Evolutionary conservation across 2,797 vertebrate genomes (phyloP), one percentile per base, ranked within the genome.

Genomic region (Iguana delicatissima): DNA sequence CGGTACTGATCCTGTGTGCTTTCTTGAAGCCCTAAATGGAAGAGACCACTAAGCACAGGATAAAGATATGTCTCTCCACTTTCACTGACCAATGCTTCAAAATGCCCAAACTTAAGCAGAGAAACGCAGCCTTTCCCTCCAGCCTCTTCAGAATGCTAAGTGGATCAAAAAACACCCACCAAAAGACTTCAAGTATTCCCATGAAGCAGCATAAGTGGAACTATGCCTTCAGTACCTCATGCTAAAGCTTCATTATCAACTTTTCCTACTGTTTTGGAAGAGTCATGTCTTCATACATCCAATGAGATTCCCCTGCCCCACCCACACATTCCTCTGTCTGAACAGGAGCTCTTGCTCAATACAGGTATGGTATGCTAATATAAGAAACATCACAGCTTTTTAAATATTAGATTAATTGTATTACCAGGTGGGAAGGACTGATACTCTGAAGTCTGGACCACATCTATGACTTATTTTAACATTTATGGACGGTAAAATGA

Each of bases 221-320:
- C 14, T 26, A 57, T 84, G 18, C 22, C 74, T 89, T 89, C 64
- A 74, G 80, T 73, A 57, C 12, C 16, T 85, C 80, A 79, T 79
- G 42, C 22, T 13, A 77, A 84, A 46, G 16, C 16, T 88, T 62
- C 46, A n/a, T 76, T 73, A 72, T 46, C 32, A n/a, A 35, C 12
- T 24, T 64, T 62, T 12, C 18, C 59, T 76, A 55, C 10, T 55
- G 74, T 26, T 32, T 12, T 72, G 24, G 9, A 73, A 57, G 67
- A 69, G 29, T 55, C 32, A 7, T 18, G 12, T 18, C 14, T 67
- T 74, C 9, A 74, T 50, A 1, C 46, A 1, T 62, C 52, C 38
- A 74, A 24, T 59, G 55, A 29, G 59, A 74, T 32, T n/a, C 42
- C 24, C 8, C 24, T 67, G 24, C 24, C n/a, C 20, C 38, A 6